Base-by-base conservation (phyloP, 2,888 invertebrate genomes). In the Heliothis peltigera region DNA sequence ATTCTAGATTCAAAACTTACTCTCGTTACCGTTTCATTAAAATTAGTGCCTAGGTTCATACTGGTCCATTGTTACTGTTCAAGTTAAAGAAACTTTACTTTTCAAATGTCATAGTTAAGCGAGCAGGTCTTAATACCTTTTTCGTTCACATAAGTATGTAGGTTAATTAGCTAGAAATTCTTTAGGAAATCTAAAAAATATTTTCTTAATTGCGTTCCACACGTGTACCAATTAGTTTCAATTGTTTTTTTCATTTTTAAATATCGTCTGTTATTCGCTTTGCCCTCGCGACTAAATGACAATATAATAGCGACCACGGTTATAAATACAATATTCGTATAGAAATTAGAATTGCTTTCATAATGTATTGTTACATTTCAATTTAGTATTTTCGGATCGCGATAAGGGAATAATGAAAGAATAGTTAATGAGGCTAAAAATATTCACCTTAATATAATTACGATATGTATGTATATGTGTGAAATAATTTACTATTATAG, bases 251-350 rank as follows among this genome's bases (percentile, higher is more conserved):
- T 42, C 58, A n/a, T 42, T 0, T 28, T 62, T 61, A 57, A 63
- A 60, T 61, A 55, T 55, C 5, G n/a, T 57, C 19, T 54, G 15
- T 42, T 32, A 52, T 56, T 39, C 46, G 49, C 56, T 65, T 55
- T 61, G 54, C 63, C 39, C 12, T 28, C 19, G 39, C 7, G 8
- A 55, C n/a, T 35, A 63, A 75, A 75, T 22, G 63, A 66, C 55
- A 21, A 60, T 66, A 75, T 75, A 75, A 75, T 75, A 57, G 44
- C 28, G 19, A 17, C 17, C 19, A 5, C 47, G 15, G 22, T 35
- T 53, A 19, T 49, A 46, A 55, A 49, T 47, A 68, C 21, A 49
- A 25, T 21, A 32, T 4, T 39, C 5, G 12, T 48, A 42, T 10
- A 32, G 2, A 59, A 57, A 52, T 44, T n/a, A 56, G 51, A 15